These are phyloP conservation scores for Pollicipes pollicipes DNA, from an alignment of 1,140 invertebrate genomes.

Conservation along the genomic window DNA sequence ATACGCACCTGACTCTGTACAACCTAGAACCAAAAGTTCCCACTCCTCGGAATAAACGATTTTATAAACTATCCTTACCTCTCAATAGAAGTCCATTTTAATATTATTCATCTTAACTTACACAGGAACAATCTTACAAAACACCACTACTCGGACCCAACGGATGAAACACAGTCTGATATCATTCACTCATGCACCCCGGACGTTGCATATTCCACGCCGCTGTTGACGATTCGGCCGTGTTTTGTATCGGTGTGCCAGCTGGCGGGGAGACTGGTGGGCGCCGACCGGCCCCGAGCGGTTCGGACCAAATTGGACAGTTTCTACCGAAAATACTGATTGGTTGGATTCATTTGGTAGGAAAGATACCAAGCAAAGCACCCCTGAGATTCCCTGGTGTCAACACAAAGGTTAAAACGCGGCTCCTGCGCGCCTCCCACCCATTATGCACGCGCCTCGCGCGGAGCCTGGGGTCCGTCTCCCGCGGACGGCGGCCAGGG, in stretches of 20 bases:
- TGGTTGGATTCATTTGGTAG: not conserved
- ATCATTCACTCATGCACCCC: too few species aligned
- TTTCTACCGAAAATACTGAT: not conserved
- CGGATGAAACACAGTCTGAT: too few species aligned
- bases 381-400: not conserved
- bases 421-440: not conserved
- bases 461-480: too few species aligned
- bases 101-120: slow-evolving; percentile 1
- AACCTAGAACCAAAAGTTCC: slow-evolving; percentile 1
- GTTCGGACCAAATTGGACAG: too few species aligned
- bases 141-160: not conserved
- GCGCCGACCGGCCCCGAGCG: too few species aligned
- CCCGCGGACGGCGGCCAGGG: too few species aligned
- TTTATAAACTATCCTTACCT: not conserved
- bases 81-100: slow-evolving; percentile 2
- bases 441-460: not conserved
- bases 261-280: too few species aligned
- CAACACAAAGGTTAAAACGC: not conserved
- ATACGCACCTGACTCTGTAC: not conserved
- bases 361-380: not conserved
- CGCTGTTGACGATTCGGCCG: not conserved
- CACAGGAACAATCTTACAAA: slow-evolving; percentile 1
- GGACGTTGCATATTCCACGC: not conserved
- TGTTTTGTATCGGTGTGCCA: not conserved
- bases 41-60: not conserved